Base-by-base conservation (phyloP, 2,888 invertebrate genomes). In the Andrena marginata region DNA sequence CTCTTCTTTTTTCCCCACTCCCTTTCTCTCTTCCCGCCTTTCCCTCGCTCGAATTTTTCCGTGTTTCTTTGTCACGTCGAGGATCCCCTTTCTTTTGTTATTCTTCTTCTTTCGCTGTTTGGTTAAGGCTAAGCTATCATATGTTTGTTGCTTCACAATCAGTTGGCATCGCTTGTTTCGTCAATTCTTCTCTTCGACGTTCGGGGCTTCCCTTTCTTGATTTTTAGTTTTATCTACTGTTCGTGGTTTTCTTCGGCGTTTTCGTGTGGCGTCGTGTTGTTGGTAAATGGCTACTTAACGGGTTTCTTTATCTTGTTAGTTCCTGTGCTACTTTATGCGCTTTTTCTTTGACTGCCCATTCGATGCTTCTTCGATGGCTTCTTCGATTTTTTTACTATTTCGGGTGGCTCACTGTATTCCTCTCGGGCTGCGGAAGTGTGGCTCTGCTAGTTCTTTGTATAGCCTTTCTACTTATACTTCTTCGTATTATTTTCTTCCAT, bases 381-480 rank as follows among this genome's bases (percentile, higher is more conserved):
- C 42, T 13, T 42, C 42, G 42, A 4, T 42, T 42, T 42, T 42
- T 42, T 16, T 16, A 42, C 42, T 42, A 16, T 42, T 42, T 42
- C 42, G 16, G 16, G 42, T 42, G 42, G 42, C 16, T 42, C 5
- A 42, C 16, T 42, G 42, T 42, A 42, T 13, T 16, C 16, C 4
- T 1, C 1, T 1, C 4, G 42, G 4, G 16, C 13, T 42, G 42
- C 0, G 16, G 42, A 42, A 16, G 4, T 16, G 16, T 82, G 76
- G 77, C 64, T 69, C 64, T 77, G 79, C 76, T 85, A 80, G 13
- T 16, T 35, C n/a, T 63, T 33, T 68, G 42, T 42, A 42, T 42
- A 1, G 42, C 0, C 29, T 7, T 20, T 48, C 23, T 23, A 35
- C 23, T 26, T 59, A 20, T 54, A n/a, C 5, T 31, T 49, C 42